Base-by-base conservation (phyloP, 2,113 vertebrate species). In the Prunella fulvescens region DNA sequence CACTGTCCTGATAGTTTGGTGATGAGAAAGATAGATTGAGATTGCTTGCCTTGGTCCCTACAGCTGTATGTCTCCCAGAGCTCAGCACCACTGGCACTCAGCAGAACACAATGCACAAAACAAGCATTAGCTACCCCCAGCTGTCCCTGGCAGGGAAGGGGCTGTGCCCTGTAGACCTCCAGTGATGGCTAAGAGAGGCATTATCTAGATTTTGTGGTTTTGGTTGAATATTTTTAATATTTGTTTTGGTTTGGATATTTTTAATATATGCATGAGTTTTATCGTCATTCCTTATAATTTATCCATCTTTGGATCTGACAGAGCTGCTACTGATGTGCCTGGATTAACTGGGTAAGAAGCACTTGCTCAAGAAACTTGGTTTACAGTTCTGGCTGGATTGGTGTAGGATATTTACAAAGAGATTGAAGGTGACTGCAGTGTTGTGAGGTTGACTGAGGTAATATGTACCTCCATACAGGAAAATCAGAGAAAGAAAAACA, bases 51-150 rank as follows among this genome's bases (percentile, higher is more conserved):
- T 81, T 42, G 11, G 12, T 76, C 19, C 29, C 12, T 67, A 14
- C 3, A 2, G 13, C 10, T 1, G 0, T 40, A 5, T 53, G 25
- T 37, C 25, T 50, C 12, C 33, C 26, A 45, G 57, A 79, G 28
- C 9, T 69, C 50, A 40, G 35, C 26, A 5, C 56, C 1, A 3
- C 28, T 37, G n/a, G 20, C 20, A 25, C 18, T 25, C 2, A 5
- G n/a, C n/a, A 78, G 66, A 44, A 12, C 66, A 42, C 54, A 44
- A 45, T 15, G 12, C 31, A 24, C 12, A 71, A 81, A 78, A 44
- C 3, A 8, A 60, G 11, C 10, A 12, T 26, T 25, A 58, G 2
- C 6, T 82, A 77, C 13, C 16, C 20, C 7, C 2, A 5, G 5
- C 7, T 79, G 19, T 6, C 25, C 20, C 45, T 51, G 40, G 10